Conservation (phyloP, 1,140 invertebrate species). For the Lineus longissimus region DNA sequence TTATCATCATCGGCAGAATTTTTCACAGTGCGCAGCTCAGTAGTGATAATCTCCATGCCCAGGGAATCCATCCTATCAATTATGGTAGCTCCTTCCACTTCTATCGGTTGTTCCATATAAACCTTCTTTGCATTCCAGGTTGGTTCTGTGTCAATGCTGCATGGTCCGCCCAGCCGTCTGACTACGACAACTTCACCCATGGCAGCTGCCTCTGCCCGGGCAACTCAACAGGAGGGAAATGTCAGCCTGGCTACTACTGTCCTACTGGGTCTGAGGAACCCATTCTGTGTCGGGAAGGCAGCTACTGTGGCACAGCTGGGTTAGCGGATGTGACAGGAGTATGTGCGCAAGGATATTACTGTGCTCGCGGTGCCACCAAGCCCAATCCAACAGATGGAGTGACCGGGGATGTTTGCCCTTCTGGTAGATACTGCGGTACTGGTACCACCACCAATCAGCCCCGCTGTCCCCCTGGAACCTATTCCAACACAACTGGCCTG, state of each 20-base stretch:
- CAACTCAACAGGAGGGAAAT: conserved; percentile 41
- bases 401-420: conserved; percentile 42
- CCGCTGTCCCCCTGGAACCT: conserved; percentile 42
- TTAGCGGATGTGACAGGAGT: conserved; percentile 28
- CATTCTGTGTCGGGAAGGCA: conserved; percentile 35
- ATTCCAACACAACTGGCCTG: conserved; percentile 38
- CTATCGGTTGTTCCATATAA: no score
- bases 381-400: conserved; percentile 43
- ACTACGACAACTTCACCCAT: conserved; percentile 41
- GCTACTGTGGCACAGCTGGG: conserved; percentile 44
- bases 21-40: not conserved
- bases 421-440: conserved; percentile 39
- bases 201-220: conserved; percentile 42
- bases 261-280: conserved; percentile 39
- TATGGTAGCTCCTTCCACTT: no score
- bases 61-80: no score
- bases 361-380: conserved; percentile 25
- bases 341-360: conserved; percentile 40
- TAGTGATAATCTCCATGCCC: no score
- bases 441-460: conserved; percentile 38
- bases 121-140: conserved; percentile 31
- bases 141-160: conserved; percentile 44
- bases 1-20: not conserved
- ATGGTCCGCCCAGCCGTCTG: conserved; percentile 34
- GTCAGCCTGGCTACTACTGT: conserved; percentile 45